phyloP scores from a whole-genome alignment of 2,797 vertebrate species.

The Hirundo rustica region DNA sequence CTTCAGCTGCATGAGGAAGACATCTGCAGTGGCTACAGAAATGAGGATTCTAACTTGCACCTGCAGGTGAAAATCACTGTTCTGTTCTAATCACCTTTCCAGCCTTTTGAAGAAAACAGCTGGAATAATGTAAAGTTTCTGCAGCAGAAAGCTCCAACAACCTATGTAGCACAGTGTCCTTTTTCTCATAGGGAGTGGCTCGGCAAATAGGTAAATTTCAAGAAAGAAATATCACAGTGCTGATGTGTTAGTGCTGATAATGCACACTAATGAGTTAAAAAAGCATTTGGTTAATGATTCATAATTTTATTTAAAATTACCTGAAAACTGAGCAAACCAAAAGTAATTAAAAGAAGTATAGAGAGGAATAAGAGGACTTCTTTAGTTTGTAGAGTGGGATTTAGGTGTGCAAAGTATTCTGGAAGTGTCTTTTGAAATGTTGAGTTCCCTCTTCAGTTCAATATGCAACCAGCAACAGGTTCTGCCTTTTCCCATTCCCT shows the following conservation, averaged over 20 bases:
- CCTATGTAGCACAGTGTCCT: not conserved
- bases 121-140: not conserved
- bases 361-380: not conserved
- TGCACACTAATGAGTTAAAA: not conserved
- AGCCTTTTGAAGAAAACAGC: not conserved
- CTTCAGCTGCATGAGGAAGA: not conserved
- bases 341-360: not conserved
- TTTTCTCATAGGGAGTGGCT: not conserved
- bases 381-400: not conserved
- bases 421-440: not conserved
- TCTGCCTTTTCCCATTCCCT: conserved; percentile 11
- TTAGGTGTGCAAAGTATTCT: not conserved
- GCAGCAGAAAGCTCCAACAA: not conserved
- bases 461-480: not conserved
- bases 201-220: not conserved
- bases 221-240: not conserved
- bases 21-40: not conserved
- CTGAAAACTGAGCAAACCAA: not conserved
- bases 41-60: not conserved
- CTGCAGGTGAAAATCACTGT: not conserved
- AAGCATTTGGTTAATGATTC: not conserved
- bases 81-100: not conserved
- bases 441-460: not conserved
- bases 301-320: not conserved
- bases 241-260: not conserved